Conservation (phyloP, 2,888 invertebrate genomes). For the Unio pictorum region DNA sequence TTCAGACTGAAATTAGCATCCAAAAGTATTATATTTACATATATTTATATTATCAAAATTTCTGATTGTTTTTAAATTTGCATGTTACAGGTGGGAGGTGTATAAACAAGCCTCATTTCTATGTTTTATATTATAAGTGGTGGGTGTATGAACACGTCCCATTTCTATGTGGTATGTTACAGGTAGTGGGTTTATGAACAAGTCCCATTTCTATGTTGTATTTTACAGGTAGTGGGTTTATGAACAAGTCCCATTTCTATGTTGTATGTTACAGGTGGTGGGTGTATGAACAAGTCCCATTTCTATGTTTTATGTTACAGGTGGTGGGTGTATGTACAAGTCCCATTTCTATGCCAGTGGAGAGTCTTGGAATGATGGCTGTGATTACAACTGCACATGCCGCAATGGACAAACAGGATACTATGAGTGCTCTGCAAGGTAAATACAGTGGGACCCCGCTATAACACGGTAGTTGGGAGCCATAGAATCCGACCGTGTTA, state of each 20-base stretch:
- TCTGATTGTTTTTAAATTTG: constrained; percentile 10
- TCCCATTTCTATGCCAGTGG: constrained; percentile 29
- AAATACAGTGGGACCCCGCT: not conserved
- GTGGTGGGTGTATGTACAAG: constrained; percentile 44
- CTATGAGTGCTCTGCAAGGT: constrained; percentile 49
- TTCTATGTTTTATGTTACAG: constrained; percentile 20
- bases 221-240: constrained; percentile 33
- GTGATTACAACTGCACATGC: constrained; percentile 48
- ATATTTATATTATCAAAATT: no score
- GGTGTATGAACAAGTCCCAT: constrained; percentile 40
- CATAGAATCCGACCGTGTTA: no score
- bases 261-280: constrained; percentile 23
- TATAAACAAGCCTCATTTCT: constrained; percentile 36
- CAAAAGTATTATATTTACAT: no score
- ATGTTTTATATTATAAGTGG: constrained; percentile 23
- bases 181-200: constrained; percentile 44
- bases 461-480: no score
- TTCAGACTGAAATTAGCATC: no score
- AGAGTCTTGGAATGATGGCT: constrained; percentile 44
- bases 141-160: constrained; percentile 41
- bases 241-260: constrained; percentile 38
- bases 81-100: constrained; percentile 32
- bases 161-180: constrained; percentile 19
- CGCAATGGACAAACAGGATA: constrained; percentile 44
- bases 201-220: constrained; percentile 23